These are phyloP conservation scores for Synanthedon myopaeformis DNA, from an alignment of 2,888 invertebrate species.

Conservation along the genomic window DNA sequence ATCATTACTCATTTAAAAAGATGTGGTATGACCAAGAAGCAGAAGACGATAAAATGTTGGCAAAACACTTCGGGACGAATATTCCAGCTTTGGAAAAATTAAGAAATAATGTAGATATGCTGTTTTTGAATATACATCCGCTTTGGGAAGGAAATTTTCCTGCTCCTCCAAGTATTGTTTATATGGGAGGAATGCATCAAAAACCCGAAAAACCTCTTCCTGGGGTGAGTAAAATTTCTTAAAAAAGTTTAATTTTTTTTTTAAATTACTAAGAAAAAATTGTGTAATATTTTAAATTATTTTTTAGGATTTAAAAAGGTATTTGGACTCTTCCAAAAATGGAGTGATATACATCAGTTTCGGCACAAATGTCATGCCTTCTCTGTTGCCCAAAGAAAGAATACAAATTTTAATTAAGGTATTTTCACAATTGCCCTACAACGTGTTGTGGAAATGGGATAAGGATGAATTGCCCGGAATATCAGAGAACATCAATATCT, in stretches of 20 bases:
- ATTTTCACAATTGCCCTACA: slow-evolving; percentile 32
- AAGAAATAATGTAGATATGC: slow-evolving; percentile 19
- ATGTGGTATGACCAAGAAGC: slow-evolving; percentile 1
- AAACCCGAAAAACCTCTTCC: slow-evolving; percentile 17
- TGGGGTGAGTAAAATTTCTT: slow-evolving; percentile 9
- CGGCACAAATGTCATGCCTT: slow-evolving; percentile 31
- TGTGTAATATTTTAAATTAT: neutral
- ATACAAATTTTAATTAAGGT: slow-evolving; percentile 15
- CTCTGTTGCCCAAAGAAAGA: slow-evolving; percentile 16
- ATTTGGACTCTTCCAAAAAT: slow-evolving; percentile 24
- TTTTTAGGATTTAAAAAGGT: slow-evolving; percentile 26
- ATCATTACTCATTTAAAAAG: slow-evolving; percentile 5
- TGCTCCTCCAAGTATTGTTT: slow-evolving; percentile 22
- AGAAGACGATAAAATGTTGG: slow-evolving; percentile 10
- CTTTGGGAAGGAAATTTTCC: slow-evolving; percentile 29
- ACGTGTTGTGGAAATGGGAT: slow-evolving; percentile 44
- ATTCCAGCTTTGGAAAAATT: neutral
- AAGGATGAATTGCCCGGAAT: slow-evolving; percentile 17
- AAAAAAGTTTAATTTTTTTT: too few species aligned
- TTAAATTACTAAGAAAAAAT: too few species aligned
- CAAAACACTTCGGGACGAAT: slow-evolving; percentile 16
- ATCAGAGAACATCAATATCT: slow-evolving; percentile 27
- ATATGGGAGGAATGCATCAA: slow-evolving; percentile 29
- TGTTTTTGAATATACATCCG: slow-evolving; percentile 26
- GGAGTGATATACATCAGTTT: slow-evolving; percentile 41